Evolutionary conservation across 2,113 vertebrate genomes (phyloP).

Genomic region (Petrocephalus zakoni): DNA sequence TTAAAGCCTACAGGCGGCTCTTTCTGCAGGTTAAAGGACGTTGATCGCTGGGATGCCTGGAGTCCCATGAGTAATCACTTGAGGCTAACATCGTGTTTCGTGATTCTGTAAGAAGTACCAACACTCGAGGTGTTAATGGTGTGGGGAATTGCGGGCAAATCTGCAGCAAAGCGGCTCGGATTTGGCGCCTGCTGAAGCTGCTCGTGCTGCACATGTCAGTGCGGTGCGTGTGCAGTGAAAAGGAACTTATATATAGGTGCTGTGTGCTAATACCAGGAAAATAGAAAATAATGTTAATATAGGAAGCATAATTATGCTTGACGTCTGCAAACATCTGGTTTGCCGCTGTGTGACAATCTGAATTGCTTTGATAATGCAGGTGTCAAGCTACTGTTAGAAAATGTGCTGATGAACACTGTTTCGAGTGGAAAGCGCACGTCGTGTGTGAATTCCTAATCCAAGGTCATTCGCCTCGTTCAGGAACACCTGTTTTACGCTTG

Average conservation of each 20-base stretch:
- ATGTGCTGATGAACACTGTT: neutral
- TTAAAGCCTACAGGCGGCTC: neutral
- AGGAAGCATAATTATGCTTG: neutral
- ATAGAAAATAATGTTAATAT: neutral
- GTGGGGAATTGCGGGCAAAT: neutral
- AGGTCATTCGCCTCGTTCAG: neutral
- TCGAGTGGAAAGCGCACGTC: neutral
- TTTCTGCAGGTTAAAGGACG: neutral
- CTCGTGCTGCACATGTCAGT: neutral
- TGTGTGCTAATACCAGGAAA: neutral
- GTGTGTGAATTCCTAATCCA: neutral
- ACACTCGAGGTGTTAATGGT: neutral
- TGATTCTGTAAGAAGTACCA: neutral
- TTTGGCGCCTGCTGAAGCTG: neutral
- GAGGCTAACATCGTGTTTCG: neutral
- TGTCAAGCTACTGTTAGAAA: neutral
- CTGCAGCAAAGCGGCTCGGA: constrained; percentile 29
- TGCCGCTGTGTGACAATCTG: neutral
- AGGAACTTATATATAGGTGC: neutral
- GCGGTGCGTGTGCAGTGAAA: neutral
- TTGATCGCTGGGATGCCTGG: neutral
- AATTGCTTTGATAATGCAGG: neutral
- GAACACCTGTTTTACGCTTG: neutral
- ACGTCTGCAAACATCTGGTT: constrained; percentile 1
- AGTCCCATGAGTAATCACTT: neutral